These are phyloP conservation scores for Idaea dimidiata DNA, from an alignment of 2,888 invertebrate species.

Conservation along the genomic window DNA sequence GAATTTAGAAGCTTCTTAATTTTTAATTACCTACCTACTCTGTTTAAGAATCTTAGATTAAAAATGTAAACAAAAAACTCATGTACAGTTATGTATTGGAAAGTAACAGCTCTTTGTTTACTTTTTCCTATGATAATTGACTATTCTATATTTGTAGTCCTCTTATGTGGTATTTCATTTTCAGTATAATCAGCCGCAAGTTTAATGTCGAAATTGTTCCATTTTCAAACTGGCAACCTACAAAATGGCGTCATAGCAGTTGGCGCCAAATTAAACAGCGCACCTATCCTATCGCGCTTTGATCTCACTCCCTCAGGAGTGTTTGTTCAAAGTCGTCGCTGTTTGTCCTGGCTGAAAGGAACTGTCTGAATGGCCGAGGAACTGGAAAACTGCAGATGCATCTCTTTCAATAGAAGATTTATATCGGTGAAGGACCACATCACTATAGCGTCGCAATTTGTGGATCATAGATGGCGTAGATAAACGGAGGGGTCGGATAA, in stretches of 20 bases:
- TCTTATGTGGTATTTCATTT: too few relatives aligned
- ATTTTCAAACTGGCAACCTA: slow-evolving; percentile 33
- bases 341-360: slow-evolving; percentile 72
- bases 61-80: too few relatives aligned
- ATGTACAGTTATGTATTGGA: too few relatives aligned
- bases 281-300: slow-evolving; percentile 75
- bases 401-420: slow-evolving; percentile 71
- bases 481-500: slow-evolving; percentile 40
- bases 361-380: slow-evolving; percentile 51
- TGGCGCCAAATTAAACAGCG: slow-evolving; percentile 76
- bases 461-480: slow-evolving; percentile 66
- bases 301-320: slow-evolving; percentile 69
- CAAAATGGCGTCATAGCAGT: slow-evolving; percentile 71
- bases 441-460: slow-evolving; percentile 75
- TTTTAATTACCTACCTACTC: too few relatives aligned
- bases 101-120: too few relatives aligned
- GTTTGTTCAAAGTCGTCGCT: slow-evolving; percentile 63
- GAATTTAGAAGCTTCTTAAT: too few relatives aligned
- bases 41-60: too few relatives aligned
- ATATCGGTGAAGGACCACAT: slow-evolving; percentile 62
- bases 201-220: not conserved
- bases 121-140: too few relatives aligned
- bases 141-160: too few relatives aligned
- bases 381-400: slow-evolving; percentile 35
- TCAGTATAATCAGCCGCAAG: too few relatives aligned